phyloP scores from a whole-genome alignment of 2,888 invertebrate genomes.

The Quadriops clusia region DNA sequence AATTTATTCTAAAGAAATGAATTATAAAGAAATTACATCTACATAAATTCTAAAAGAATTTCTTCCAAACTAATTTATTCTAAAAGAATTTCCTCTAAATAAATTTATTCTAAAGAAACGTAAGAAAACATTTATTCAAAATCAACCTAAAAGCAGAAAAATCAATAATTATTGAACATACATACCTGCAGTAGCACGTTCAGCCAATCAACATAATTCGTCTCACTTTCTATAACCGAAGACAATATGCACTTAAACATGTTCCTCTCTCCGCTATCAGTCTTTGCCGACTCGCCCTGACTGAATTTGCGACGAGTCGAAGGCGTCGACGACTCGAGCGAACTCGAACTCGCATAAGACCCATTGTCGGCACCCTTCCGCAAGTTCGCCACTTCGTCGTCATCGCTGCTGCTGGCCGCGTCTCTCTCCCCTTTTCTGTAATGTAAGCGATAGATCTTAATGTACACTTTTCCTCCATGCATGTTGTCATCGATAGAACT shows the following conservation, averaged over 20 bases:
- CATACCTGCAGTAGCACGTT: constrained; percentile 77
- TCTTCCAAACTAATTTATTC: no score
- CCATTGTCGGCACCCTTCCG: constrained; percentile 33
- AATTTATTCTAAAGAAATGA: no score
- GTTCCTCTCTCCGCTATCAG: constrained; percentile 65
- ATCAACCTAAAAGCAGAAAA: background rate
- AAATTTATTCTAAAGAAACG: no score
- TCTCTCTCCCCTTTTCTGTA: no score
- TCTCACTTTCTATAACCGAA: constrained; percentile 86
- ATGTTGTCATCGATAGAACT: no score
- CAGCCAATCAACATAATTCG: constrained; percentile 79
- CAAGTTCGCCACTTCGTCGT: constrained; percentile 38
- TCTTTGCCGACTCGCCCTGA: constrained; percentile 39
- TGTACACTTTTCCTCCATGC: no score
- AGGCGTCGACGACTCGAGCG: constrained; percentile 41
- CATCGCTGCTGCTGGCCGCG: constrained; percentile 40
- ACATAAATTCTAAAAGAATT: no score
- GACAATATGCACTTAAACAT: constrained; percentile 82
- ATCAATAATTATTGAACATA: constrained; percentile 5
- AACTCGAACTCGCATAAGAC: constrained; percentile 38
- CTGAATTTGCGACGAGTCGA: constrained; percentile 36
- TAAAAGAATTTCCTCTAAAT: no score
- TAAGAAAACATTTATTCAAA: no score
- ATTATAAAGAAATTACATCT: no score
- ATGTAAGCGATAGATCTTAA: no score